These are phyloP conservation scores for Spheniscus mendiculus DNA, from an alignment of 2,113 vertebrate genomes.

Conservation along the genomic window DNA sequence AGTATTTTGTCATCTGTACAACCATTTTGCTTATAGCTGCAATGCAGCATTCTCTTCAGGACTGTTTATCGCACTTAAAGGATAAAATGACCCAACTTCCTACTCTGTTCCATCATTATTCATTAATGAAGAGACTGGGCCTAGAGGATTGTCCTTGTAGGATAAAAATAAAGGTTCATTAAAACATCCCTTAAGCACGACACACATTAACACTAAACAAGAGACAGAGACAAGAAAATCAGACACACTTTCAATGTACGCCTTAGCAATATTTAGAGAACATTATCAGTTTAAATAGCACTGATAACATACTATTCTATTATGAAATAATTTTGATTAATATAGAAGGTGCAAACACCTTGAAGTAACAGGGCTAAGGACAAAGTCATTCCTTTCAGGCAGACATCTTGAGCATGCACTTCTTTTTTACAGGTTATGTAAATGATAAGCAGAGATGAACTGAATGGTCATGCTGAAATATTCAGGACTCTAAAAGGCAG, in stretches of 20 bases:
- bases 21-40: constrained; percentile 32
- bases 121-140: constrained; percentile 42
- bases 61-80: background rate
- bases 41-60: constrained; percentile 53
- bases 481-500: background rate
- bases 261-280: background rate
- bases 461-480: background rate
- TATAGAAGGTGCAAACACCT: background rate
- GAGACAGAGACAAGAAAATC: background rate
- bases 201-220: background rate
- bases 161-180: background rate
- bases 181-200: constrained; percentile 10
- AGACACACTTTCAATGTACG: background rate
- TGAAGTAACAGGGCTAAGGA: background rate
- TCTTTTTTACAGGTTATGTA: background rate
- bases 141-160: constrained; percentile 37
- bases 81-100: constrained; percentile 55
- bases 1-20: background rate
- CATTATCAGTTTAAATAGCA: background rate
- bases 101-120: constrained; percentile 64
- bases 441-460: background rate
- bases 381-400: background rate
- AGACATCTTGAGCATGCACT: background rate
- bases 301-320: background rate
- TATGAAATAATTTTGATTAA: background rate